Percentiles rank a stretch among this genome's conserved stretches.
phyloP scores from a whole-genome alignment of 2,113 vertebrate species.

The Xenopus tropicalis region UCB_Xtro_10.0 CM004444.2:127158501-127159000 shows the following conservation, averaged over 20 bases:
- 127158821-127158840: too few relatives aligned
- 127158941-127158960: neutral
- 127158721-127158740: slow-evolving; percentile 5
- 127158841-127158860: too few relatives aligned
- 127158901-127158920: neutral
- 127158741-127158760: too few relatives aligned
- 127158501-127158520: slow-evolving; percentile 85
- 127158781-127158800: too few relatives aligned
- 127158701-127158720: slow-evolving; percentile 74
- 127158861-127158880: too few relatives aligned
- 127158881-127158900: neutral
- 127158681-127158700: slow-evolving; percentile 92
- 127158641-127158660: too few relatives aligned
- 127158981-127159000: neutral
- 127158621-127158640: slow-evolving; percentile 67
- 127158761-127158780: too few relatives aligned
- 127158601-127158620: slow-evolving; percentile 76
- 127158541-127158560: slow-evolving; percentile 78
- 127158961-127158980: neutral
- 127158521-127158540: slow-evolving; percentile 94
- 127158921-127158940: neutral
- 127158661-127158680: slow-evolving; percentile 35
- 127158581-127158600: slow-evolving; percentile 76
- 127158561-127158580: slow-evolving; percentile 86
- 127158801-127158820: too few relatives aligned